Evolutionary conservation across 2,113 vertebrate genomes (phyloP), one percentile per base, ranked within the genome.

Genomic region (Setophaga coronata): DNA sequence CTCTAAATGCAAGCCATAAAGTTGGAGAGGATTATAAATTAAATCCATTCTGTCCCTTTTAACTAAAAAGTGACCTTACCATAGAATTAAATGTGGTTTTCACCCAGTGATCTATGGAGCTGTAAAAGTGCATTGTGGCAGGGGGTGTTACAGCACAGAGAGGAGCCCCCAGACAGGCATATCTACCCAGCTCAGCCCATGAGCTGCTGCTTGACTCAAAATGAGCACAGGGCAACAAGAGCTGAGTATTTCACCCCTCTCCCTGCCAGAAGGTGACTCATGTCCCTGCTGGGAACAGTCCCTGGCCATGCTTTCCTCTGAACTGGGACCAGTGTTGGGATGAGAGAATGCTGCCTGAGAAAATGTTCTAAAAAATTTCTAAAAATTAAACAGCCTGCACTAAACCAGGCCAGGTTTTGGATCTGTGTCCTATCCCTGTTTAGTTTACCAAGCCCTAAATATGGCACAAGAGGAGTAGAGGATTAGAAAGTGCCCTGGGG

Each of bases 11-110:
- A 69, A 90, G 93, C 96, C 83, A 93, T 97, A 95, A 96, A 96
- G 60, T 95, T 96, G 92, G 88, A 97, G 93, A 96, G 96, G 82
- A 93, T 95, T 96, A 86, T 96, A 97, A 97, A 97, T 97, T 95
- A 96, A 96, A 96, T 64, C 92, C 13, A 2, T 96, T 90, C 95
- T 92, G 92, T 95, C 86, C 96, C 88, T 96, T 95, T 96, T 92
- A 95, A 97, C 64, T 95, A 94, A 96, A 96, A 96, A 93, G 96
- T 97, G 95, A 96, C 96, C 96, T 96, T 93, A 94, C 90, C 80
- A 23, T 87, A 81, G 96, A 96, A 96, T 90, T 96, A 95, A 89
- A 92, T 93, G 95, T 95, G 92, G 1, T 60, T 95, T 95, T 92
- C 83, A 67, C 84, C 82, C 86, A 16, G 72, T 96, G 95, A 96